phyloP scores from a whole-genome alignment of 2,888 invertebrate species.

The Glaucopsyche alexis region DNA sequence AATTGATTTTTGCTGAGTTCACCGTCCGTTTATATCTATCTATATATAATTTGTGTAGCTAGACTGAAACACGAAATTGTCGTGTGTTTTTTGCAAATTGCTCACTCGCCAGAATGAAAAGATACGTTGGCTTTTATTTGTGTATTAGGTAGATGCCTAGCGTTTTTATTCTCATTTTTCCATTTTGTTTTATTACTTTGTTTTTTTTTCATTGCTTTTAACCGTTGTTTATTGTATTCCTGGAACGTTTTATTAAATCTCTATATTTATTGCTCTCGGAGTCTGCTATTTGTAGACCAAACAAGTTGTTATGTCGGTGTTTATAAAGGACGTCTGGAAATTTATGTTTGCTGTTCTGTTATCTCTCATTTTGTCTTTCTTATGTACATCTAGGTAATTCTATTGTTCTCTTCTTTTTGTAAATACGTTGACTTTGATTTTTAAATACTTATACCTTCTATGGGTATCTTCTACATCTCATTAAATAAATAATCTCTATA shows the following conservation, averaged over 20 bases:
- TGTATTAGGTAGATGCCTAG: slow-evolving; percentile 29
- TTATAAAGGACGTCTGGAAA: slow-evolving; percentile 17
- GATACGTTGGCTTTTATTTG: slow-evolving; percentile 30
- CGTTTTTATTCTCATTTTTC: slow-evolving; percentile 19
- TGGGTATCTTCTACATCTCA: not conserved
- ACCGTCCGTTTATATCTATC: slow-evolving; percentile 21
- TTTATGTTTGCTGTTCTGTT: not conserved
- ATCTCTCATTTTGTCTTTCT: not conserved
- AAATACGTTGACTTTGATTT: not conserved
- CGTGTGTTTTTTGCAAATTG: slow-evolving; percentile 32
- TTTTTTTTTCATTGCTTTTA: slow-evolving; percentile 30
- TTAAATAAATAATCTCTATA: no score
- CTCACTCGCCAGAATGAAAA: slow-evolving; percentile 32
- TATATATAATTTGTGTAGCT: slow-evolving; percentile 29
- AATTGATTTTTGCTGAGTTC: slow-evolving; percentile 40
- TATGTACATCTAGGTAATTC: not conserved
- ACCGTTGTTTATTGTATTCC: slow-evolving; percentile 18
- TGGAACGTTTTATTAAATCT: slow-evolving; percentile 27
- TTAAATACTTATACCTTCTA: not conserved
- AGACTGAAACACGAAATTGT: slow-evolving; percentile 29
- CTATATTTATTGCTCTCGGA: slow-evolving; percentile 25
- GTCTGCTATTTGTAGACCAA: slow-evolving; percentile 25
- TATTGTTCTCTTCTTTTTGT: not conserved
- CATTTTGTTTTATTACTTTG: slow-evolving; percentile 26
- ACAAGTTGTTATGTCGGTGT: slow-evolving; percentile 21